Conservation (phyloP, 2,113 vertebrate species). For the Erythrocebus patas region DNA sequence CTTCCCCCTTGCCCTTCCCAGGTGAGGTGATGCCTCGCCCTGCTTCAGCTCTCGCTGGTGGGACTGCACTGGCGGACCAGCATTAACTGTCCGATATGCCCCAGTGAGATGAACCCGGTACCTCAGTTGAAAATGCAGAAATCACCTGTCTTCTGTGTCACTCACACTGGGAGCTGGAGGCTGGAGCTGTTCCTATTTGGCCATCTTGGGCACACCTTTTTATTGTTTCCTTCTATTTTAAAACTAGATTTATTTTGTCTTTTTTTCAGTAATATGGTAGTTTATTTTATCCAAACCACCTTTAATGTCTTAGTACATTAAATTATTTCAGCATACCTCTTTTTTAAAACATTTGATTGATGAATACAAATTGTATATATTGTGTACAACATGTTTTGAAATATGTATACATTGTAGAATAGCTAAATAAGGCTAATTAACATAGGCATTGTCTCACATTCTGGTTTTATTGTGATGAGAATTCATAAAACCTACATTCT, state of each 20-base stretch:
- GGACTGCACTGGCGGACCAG: too few species aligned
- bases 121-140: too few species aligned
- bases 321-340: not conserved
- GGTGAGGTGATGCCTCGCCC: too few species aligned
- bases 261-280: not conserved
- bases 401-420: not conserved
- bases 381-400: not conserved
- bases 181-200: too few species aligned
- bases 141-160: too few species aligned
- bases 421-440: not conserved
- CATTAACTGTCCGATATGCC: too few species aligned
- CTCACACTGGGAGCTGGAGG: too few species aligned
- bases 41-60: too few species aligned
- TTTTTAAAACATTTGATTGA: not conserved
- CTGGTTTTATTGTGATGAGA: not conserved
- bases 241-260: not conserved
- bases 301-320: not conserved
- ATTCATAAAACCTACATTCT: not conserved
- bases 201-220: accelerated
- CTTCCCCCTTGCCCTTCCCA: too few species aligned
- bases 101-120: too few species aligned
- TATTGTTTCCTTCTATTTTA: not conserved
- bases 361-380: not conserved
- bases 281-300: not conserved
- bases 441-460: not conserved